phyloP scores from a whole-genome alignment of 1,140 invertebrate species.

The Trichoplusia ni region DNA sequence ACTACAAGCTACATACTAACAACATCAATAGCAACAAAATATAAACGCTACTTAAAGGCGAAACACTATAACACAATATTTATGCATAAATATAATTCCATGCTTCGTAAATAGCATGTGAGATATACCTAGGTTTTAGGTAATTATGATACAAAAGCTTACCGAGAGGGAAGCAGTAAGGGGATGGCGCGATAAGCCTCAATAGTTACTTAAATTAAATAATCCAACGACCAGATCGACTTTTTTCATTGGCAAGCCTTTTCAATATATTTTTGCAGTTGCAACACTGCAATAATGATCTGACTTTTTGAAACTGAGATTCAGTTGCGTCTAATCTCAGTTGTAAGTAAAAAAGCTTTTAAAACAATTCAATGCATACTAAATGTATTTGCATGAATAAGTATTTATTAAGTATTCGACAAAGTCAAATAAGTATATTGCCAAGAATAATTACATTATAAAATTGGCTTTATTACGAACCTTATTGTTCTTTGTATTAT shows the following conservation, averaged over 20 bases:
- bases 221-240: too few species aligned
- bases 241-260: too few species aligned
- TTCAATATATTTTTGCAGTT: too few species aligned
- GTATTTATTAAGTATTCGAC: too few species aligned
- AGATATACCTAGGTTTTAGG: not conserved
- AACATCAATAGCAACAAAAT: slow-evolving; percentile 39
- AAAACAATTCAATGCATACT: too few species aligned
- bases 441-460: slow-evolving; percentile 23
- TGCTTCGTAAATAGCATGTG: slow-evolving; percentile 16
- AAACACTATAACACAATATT: slow-evolving; percentile 28
- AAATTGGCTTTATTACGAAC: slow-evolving; percentile 2
- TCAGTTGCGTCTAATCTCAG: too few species aligned
- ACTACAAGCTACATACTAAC: slow-evolving; percentile 38
- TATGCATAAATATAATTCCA: slow-evolving; percentile 19
- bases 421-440: not conserved
- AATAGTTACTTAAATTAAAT: slow-evolving; percentile 4
- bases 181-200: slow-evolving; percentile 11
- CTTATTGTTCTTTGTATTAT: slow-evolving; percentile 22
- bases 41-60: slow-evolving; percentile 21
- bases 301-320: too few species aligned
- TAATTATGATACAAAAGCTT: not conserved
- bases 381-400: too few species aligned
- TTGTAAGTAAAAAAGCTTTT: too few species aligned
- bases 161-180: not conserved
- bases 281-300: too few species aligned